Percentiles rank a stretch among this genome's conserved stretches.
These are phyloP conservation scores for Leucophenga montana DNA, from an alignment of 2,888 invertebrate genomes.

Conservation along the genomic window DNA sequence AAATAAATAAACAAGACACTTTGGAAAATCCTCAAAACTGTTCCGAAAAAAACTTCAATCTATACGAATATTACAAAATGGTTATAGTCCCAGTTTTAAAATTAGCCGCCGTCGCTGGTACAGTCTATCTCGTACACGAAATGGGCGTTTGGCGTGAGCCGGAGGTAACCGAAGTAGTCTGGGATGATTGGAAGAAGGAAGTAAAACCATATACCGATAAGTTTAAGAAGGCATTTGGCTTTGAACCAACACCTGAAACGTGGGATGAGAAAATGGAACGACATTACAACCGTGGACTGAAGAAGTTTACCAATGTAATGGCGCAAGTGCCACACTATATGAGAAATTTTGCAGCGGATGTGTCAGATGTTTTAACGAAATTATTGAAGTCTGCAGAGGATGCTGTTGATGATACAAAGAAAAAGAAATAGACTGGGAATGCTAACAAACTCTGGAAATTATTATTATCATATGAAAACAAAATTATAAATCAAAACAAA, in stretches of 20 bases:
- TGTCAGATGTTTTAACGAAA: constrained; percentile 26
- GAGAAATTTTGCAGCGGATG: constrained; percentile 38
- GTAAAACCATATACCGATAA: constrained; percentile 28
- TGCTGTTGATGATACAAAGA: no score
- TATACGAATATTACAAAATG: constrained; percentile 35
- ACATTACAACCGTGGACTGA: constrained; percentile 39
- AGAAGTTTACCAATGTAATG: constrained; percentile 28
- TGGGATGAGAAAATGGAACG: constrained; percentile 34
- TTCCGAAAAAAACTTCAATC: background rate
- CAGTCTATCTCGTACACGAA: constrained; percentile 41
- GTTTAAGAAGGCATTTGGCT: constrained; percentile 29
- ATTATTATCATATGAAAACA: background rate
- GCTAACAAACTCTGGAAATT: background rate
- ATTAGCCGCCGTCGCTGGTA: constrained; percentile 34
- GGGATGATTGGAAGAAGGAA: constrained; percentile 39
- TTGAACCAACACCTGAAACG: background rate
- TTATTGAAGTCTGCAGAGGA: no score
- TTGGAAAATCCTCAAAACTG: background rate
- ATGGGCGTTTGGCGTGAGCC: constrained; percentile 34
- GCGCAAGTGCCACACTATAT: constrained; percentile 41
- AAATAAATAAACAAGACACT: background rate
- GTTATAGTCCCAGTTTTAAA: constrained; percentile 32
- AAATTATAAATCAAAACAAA: background rate
- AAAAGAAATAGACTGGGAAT: constrained; percentile 33
- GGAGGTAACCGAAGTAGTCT: background rate